Conservation (phyloP, 2,113 vertebrate genomes). For the Pelmatolapia mariae region DNA sequence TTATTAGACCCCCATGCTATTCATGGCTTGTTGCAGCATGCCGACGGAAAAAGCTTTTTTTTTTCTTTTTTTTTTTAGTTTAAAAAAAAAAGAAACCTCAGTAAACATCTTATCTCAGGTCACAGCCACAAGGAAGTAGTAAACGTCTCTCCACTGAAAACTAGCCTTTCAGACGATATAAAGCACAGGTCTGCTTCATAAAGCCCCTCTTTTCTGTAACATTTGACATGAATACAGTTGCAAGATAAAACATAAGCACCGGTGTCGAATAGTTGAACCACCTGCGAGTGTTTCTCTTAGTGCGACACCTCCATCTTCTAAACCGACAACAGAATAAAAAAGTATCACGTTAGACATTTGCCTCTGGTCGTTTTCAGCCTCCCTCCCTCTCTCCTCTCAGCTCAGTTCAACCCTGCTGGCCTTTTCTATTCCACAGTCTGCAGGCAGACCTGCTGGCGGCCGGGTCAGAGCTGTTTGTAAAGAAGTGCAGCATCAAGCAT, state of each 20-base stretch:
- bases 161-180: slow-evolving; percentile 1
- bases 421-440: slow-evolving; percentile 43
- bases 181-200: background rate
- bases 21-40: slow-evolving; percentile 23
- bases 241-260: background rate
- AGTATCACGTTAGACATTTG: background rate
- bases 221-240: background rate
- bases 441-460: slow-evolving; percentile 31
- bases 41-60: background rate
- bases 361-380: background rate
- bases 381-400: background rate
- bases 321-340: background rate
- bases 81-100: background rate
- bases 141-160: background rate
- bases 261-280: background rate
- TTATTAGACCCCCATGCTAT: background rate
- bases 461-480: slow-evolving; percentile 41
- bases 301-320: background rate
- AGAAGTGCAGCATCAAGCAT: slow-evolving; percentile 61
- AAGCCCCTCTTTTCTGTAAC: slow-evolving; percentile 12
- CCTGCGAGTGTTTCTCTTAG: background rate
- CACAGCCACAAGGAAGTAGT: background rate
- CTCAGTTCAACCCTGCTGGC: slow-evolving; percentile 22
- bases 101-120: background rate
- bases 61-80: too few relatives aligned